These are phyloP conservation scores for Myripristis jacobus DNA, from an alignment of 2,797 vertebrate genomes.

Conservation along the genomic window DNA sequence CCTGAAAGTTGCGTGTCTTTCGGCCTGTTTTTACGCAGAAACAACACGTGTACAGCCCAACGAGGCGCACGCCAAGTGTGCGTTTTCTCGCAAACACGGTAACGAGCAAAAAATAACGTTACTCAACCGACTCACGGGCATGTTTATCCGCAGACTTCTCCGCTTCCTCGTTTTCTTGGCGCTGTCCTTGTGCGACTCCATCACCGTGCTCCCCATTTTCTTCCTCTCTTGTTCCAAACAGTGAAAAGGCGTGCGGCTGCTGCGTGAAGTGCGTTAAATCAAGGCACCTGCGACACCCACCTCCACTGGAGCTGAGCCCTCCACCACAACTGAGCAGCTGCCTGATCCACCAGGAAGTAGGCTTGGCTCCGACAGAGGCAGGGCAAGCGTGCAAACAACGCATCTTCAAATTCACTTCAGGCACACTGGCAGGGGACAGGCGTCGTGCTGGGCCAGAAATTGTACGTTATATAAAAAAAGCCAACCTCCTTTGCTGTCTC, in stretches of 20 bases:
- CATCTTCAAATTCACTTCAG: slow-evolving; percentile 9
- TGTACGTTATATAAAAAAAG: neutral
- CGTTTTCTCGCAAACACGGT: neutral
- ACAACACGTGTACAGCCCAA: neutral
- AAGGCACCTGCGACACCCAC: slow-evolving; percentile 19
- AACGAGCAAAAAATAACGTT: slow-evolving; percentile 42
- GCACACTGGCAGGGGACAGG: slow-evolving; percentile 54
- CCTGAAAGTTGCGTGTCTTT: neutral
- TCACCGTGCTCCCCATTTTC: slow-evolving; percentile 85
- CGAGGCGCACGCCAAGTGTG: neutral
- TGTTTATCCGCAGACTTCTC: slow-evolving; percentile 82
- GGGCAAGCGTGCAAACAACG: no score
- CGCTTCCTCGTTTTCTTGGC: slow-evolving; percentile 83
- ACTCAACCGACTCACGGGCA: slow-evolving; percentile 82
- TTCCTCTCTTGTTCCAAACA: slow-evolving; percentile 5
- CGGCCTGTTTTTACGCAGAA: neutral
- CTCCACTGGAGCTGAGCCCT: slow-evolving; percentile 23
- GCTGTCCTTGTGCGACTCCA: slow-evolving; percentile 78
- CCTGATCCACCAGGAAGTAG: slow-evolving; percentile 77
- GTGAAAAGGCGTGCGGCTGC: neutral
- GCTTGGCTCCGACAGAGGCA: slow-evolving; percentile 52
- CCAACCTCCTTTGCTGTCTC: no score
- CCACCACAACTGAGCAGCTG: slow-evolving; percentile 51
- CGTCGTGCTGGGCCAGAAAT: slow-evolving; percentile 25
- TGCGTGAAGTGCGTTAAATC: slow-evolving; percentile 5